These are phyloP conservation scores for Lipophrys pholis DNA, from an alignment of 2,113 vertebrate species.

Conservation along the genomic window DNA sequence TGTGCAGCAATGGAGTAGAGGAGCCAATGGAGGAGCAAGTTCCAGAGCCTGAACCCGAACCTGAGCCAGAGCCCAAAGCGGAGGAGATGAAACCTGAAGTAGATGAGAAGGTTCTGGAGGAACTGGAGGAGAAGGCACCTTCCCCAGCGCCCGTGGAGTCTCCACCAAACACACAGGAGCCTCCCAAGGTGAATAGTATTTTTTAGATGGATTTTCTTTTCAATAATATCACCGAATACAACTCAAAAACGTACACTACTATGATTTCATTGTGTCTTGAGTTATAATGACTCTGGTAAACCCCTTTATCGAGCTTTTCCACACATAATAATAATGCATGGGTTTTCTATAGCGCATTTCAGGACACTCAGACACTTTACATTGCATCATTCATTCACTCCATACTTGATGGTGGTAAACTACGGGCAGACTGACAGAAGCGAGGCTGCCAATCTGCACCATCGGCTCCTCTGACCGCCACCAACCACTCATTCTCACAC, in stretches of 20 bases:
- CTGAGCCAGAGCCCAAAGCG: slow-evolving; percentile 82
- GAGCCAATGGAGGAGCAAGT: slow-evolving; percentile 81
- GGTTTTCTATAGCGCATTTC: too few relatives aligned
- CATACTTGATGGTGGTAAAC: too few relatives aligned
- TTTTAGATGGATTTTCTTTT: background rate
- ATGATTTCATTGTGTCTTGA: background rate
- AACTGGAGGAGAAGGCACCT: slow-evolving; percentile 91
- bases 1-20: slow-evolving; percentile 80
- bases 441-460: too few relatives aligned
- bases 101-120: slow-evolving; percentile 91
- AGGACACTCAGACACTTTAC: too few relatives aligned
- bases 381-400: too few relatives aligned
- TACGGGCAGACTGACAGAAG: too few relatives aligned
- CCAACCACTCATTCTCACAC: too few relatives aligned
- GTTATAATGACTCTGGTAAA: background rate
- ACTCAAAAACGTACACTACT: background rate
- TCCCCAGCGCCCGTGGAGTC: slow-evolving; percentile 92
- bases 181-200: slow-evolving; percentile 87
- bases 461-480: too few relatives aligned
- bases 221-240: background rate
- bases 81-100: slow-evolving; percentile 89
- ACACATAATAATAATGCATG: background rate
- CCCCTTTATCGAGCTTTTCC: background rate
- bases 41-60: slow-evolving; percentile 76
- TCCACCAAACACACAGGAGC: slow-evolving; percentile 89